These are phyloP conservation scores for Morpho helenor DNA, from an alignment of 2,888 invertebrate genomes.

Conservation along the genomic window DNA sequence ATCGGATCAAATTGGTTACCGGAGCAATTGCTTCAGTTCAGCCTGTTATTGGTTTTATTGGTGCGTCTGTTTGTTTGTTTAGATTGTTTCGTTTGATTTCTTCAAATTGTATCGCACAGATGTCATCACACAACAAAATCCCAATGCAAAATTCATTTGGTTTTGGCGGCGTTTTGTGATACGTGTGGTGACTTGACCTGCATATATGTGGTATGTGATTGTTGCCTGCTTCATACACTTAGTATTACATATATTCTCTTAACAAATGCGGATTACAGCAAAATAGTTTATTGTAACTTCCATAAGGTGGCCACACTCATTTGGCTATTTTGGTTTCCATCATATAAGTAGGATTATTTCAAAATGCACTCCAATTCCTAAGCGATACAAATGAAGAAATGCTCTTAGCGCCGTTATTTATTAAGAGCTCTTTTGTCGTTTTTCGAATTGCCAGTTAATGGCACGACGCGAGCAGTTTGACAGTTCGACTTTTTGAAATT, in stretches of 20 bases:
- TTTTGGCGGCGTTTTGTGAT: too few relatives aligned
- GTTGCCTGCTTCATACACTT: too few relatives aligned
- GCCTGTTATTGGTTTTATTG: conserved; percentile 64
- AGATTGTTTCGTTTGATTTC: not conserved
- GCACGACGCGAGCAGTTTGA: conserved; percentile 27
- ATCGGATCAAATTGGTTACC: conserved; percentile 56
- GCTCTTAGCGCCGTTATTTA: conserved; percentile 38
- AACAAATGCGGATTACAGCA: too few relatives aligned
- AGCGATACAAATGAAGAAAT: conserved; percentile 41
- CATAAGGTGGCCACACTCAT: not conserved
- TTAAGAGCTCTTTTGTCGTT: conserved; percentile 30
- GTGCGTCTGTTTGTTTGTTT: conserved; percentile 15
- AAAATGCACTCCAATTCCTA: conserved; percentile 15
- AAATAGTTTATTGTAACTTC: too few relatives aligned
- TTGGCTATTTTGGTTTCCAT: not conserved
- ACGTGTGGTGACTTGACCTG: too few relatives aligned
- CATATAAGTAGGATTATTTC: not conserved
- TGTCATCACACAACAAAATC: too few relatives aligned
- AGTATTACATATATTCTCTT: too few relatives aligned
- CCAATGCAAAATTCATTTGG: too few relatives aligned
- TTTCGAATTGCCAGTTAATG: conserved; percentile 34
- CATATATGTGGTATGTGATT: too few relatives aligned
- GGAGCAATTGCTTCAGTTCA: conserved; percentile 57
- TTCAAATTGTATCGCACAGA: not conserved
- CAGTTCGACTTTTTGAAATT: conserved; percentile 25